Evolutionary conservation across 2,888 invertebrate species (phyloP).

Genomic region (Lathronympha strigana): DNA sequence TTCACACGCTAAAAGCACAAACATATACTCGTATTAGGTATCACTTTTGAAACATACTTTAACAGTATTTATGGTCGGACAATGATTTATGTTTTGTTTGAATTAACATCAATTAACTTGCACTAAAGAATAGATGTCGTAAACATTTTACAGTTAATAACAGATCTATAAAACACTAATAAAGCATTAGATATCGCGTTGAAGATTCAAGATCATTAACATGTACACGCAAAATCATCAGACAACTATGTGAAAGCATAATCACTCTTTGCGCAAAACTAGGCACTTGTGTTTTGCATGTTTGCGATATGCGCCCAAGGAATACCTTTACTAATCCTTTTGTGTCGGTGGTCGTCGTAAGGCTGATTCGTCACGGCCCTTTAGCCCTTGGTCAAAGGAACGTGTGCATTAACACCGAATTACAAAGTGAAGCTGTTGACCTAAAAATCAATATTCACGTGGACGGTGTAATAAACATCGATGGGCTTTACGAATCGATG

Average conservation of each 20-base stretch:
- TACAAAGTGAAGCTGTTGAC: conserved; percentile 74
- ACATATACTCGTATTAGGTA: too few species aligned
- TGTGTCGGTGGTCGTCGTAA: not conserved
- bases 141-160: conserved; percentile 15
- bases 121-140: conserved; percentile 1
- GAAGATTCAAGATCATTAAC: conserved; percentile 23
- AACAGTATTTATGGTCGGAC: too few species aligned
- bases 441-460: conserved; percentile 81
- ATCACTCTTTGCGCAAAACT: not conserved
- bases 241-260: not conserved
- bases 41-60: too few species aligned
- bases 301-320: not conserved
- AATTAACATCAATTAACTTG: not conserved
- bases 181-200: not conserved
- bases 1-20: too few species aligned
- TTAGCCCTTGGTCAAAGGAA: conserved; percentile 55
- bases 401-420: conserved; percentile 55
- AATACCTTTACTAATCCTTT: not conserved
- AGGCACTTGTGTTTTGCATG: not conserved
- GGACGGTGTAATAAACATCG: conserved; percentile 70
- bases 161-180: conserved; percentile 10
- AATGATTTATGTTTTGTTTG: too few species aligned
- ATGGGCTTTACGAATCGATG: conserved; percentile 77
- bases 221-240: conserved; percentile 14
- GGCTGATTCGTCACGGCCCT: conserved; percentile 56